Evolutionary conservation across 37 sponge, comb jelly and placozoan species (phyloP).

Genomic region (Geodia barretti): DNA sequence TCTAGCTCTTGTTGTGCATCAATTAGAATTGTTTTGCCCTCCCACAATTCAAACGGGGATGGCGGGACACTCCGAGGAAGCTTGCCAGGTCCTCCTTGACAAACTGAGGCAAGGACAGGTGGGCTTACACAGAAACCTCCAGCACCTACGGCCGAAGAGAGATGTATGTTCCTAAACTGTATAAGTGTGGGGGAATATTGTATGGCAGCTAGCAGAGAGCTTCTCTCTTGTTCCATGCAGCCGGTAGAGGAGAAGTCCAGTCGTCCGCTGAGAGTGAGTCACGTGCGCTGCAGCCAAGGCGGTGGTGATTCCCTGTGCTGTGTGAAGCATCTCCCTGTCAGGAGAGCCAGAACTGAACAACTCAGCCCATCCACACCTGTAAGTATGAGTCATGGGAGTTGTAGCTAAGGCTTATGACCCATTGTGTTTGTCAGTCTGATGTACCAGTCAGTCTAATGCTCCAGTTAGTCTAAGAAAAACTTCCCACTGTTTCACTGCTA

Average conservation of each 20-base stretch:
- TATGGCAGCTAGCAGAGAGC: too few species aligned
- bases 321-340: conserved; percentile 28
- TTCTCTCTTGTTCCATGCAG: too few species aligned
- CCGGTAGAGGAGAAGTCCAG: not conserved
- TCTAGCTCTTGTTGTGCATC: conserved; percentile 16
- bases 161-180: too few species aligned
- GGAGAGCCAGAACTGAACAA: conserved; percentile 37
- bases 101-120: conserved; percentile 47
- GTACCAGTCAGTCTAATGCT: too few species aligned
- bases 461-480: too few species aligned
- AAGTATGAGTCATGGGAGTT: not conserved
- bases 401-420: too few species aligned
- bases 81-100: conserved; percentile 8
- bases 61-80: not conserved
- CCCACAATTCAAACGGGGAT: too few species aligned
- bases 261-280: not conserved
- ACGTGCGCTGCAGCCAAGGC: not conserved
- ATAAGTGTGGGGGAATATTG: too few species aligned
- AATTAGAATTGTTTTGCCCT: conserved; percentile 8
- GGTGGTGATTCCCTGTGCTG: not conserved
- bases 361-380: conserved; percentile 22
- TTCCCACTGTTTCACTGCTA: too few species aligned
- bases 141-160: not conserved
- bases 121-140: conserved; percentile 11
- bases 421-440: too few species aligned